Evolutionary conservation across 1,140 invertebrate species (phyloP), one percentile per base, ranked within the genome.

Genomic region (Coptotermes formosanus): DNA sequence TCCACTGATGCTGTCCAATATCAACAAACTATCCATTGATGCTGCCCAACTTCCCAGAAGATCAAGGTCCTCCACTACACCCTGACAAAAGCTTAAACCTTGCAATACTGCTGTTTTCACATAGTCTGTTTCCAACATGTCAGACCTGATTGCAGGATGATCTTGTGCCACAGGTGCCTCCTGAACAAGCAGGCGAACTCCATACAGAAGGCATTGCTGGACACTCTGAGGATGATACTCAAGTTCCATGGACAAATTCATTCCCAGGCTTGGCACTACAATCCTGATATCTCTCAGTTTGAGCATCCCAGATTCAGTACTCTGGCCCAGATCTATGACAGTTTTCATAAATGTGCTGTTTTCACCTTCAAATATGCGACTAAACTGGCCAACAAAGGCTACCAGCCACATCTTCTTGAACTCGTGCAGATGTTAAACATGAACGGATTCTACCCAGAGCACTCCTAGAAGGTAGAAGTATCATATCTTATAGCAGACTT

Each of bases 161-260:
- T 87, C 87, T 87, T 87, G 85, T 85, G 88, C 88, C 94, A 92
- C 87, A 93, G 95, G 85, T 95, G 95, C 87, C 92, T 96, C 85
- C 88, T 96, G 9, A 95, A 95, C 87, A 92, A 93, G 64, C 92
- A 93, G 55, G 94, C 94, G 43, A 92, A 92, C 38, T 93, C 94
- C 38, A 92, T 96, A 32, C 93, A 93, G 87, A 93, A 93, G 69
- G 91, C 94, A 1, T 90, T 96, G 14, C 93, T 94, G 30, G 94
- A 93, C 88, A 94, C 95, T 7, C 95, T 96, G 86, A 93, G 93
- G 69, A 92, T 95, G 3, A 94, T 95, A 43, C 88, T 96, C 52
- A 94, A 95, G 88, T 96, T 96, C 88, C 95, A 95, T 89, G 92
- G 93, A 89, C 92, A 91, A 84, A 89, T 92, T 38, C 88, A 89